Evolutionary conservation across 2,113 vertebrate species (phyloP).

Genomic region (Neodontobutis hainanensis): DNA sequence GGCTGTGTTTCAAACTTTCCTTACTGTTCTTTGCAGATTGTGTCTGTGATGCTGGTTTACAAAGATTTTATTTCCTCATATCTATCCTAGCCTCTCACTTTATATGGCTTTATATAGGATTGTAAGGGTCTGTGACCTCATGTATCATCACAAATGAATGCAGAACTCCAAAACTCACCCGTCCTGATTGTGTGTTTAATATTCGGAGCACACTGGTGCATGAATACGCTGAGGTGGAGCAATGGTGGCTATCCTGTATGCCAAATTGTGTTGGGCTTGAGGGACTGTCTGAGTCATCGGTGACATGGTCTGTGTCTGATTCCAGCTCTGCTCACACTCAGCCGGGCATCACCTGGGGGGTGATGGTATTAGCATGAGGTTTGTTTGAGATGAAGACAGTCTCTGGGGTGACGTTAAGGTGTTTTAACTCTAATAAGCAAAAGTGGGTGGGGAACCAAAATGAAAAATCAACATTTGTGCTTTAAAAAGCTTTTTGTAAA

Average conservation of each 20-base stretch:
- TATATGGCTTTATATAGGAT: constrained; percentile 20
- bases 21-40: constrained; percentile 4
- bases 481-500: constrained; percentile 13
- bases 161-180: constrained; percentile 17
- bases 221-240: constrained; percentile 63
- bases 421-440: constrained; percentile 43
- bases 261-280: constrained; percentile 68
- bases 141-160: constrained; percentile 37
- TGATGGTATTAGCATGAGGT: constrained; percentile 55
- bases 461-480: constrained; percentile 22
- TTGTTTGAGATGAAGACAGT: constrained; percentile 17
- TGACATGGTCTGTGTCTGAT: constrained; percentile 58
- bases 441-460: constrained; percentile 28
- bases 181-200: constrained; percentile 35
- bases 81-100: constrained; percentile 34
- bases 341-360: constrained; percentile 40
- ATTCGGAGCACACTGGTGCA: constrained; percentile 46
- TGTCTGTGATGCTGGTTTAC: constrained; percentile 23
- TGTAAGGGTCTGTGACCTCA: constrained; percentile 11
- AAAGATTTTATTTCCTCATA: constrained; percentile 10
- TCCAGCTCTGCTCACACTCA: constrained; percentile 49
- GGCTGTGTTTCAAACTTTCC: constrained; percentile 13
- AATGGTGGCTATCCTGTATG: constrained; percentile 50
- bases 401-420: constrained; percentile 47
- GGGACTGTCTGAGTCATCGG: constrained; percentile 67